These are phyloP conservation scores for Cygnus buccinator DNA, from an alignment of 2,113 vertebrate species.

Conservation along the genomic window DNA sequence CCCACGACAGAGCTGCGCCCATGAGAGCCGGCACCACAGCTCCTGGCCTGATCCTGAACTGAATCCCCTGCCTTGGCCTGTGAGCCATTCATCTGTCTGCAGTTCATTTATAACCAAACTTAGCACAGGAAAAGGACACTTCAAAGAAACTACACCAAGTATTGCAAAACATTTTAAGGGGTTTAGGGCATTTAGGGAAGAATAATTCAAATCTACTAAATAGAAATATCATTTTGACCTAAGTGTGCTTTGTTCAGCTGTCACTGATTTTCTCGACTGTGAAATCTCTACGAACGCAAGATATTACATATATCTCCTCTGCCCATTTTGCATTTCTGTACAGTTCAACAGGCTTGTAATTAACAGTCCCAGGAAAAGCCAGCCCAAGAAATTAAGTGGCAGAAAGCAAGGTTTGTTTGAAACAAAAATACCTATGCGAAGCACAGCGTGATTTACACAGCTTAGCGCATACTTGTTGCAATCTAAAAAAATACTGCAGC, in stretches of 20 bases:
- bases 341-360: not conserved
- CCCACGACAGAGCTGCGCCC: fast-evolving
- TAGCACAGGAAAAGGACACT: constrained; percentile 49
- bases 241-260: not conserved
- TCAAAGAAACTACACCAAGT: constrained; percentile 7
- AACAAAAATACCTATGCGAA: not conserved
- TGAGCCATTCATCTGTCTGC: not conserved
- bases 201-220: not conserved
- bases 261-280: not conserved
- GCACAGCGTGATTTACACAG: not conserved
- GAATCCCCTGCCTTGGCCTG: not conserved
- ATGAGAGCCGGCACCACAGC: fast-evolving
- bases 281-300: not conserved
- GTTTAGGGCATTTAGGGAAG: constrained; percentile 19
- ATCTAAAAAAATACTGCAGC: constrained; percentile 51
- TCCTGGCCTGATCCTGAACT: not conserved
- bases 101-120: not conserved
- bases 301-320: constrained; percentile 2
- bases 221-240: constrained; percentile 6
- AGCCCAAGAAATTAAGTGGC: not conserved
- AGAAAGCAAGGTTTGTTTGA: not conserved
- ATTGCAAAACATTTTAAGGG: constrained; percentile 8
- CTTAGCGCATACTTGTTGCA: constrained; percentile 25
- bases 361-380: not conserved
- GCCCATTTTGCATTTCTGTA: not conserved